Evolutionary conservation across 2,797 vertebrate genomes (phyloP).

Genomic region (Esox lucius): DNA sequence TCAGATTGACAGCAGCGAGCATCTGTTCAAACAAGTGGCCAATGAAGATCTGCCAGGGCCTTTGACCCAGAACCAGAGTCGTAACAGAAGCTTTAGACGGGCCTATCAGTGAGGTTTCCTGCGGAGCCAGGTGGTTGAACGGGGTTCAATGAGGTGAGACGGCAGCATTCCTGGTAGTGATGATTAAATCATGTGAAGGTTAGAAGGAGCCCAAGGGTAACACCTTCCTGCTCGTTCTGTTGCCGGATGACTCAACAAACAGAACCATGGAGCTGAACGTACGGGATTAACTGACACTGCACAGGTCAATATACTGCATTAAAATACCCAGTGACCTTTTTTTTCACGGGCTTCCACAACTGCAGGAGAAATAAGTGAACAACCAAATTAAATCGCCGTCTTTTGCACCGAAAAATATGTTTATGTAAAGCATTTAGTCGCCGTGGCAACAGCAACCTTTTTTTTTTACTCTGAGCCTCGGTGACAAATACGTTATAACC

Average conservation of each 20-base stretch:
- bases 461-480: constrained; percentile 41
- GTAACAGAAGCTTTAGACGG: too few relatives aligned
- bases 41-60: constrained; percentile 10
- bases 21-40: constrained; percentile 18
- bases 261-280: background rate
- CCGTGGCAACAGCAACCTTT: constrained; percentile 54
- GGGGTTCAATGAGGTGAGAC: constrained; percentile 18
- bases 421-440: constrained; percentile 53
- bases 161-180: constrained; percentile 22
- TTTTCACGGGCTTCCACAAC: background rate
- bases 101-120: too few relatives aligned
- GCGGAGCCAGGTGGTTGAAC: background rate
- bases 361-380: background rate
- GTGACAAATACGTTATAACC: constrained; percentile 49
- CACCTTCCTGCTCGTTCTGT: background rate
- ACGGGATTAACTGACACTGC: constrained; percentile 7
- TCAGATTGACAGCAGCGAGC: constrained; percentile 18
- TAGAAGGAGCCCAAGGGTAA: constrained; percentile 19
- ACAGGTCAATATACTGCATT: constrained; percentile 2
- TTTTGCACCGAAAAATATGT: constrained; percentile 36
- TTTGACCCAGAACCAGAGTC: constrained; percentile 10
- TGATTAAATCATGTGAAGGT: constrained; percentile 43
- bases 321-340: background rate
- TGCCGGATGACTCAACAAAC: constrained; percentile 6
- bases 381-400: constrained; percentile 21